Base-by-base conservation (phyloP, 37 sponge, comb jelly and placozoan species). In the Axinella damicornis region DNA sequence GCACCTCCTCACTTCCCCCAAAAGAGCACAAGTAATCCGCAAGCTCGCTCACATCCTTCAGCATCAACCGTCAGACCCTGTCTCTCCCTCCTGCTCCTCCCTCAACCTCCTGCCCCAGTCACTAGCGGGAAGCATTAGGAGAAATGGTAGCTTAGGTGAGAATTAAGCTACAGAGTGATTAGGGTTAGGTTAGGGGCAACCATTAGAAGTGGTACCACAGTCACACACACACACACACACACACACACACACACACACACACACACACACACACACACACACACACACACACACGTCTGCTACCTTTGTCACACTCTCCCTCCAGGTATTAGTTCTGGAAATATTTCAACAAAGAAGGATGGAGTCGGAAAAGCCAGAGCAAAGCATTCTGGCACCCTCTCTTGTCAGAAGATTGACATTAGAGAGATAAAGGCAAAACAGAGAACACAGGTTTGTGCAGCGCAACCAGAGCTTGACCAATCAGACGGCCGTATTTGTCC, bases 11-110 rank as follows among this genome's bases (percentile, higher is more conserved):
- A 22, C 62, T 14, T 28, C 78, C 20, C 35, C 61, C 33, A 69
- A 78, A 63, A 69, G 79, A 28, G 79, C 78, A 20, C 71, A 78
- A 13, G 86, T 52, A 9, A 61, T 86, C 35, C 22, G 35, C 53
- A 77, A 74, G 52, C 78, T 86, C 46, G 60, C 78, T 5, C 61
- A 53, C 63, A 86, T 86, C 32, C 78, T 86, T 61, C 78, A 86
- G 25, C 78, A 78, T 20, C 69, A 32, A 21, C 86, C 86, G 11
- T 86, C 77, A 32, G 77, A 60, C 30, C 41, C 64, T 15, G 71
- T 71, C 19, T 46, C 62, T 20, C 77, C 85, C 5, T 57, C 72
- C 33, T 70, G 39, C 53, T 86, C 86, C 53, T 86, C 86, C 18
- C 62, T 86, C 1, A 79, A 86, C 72, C 41, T 86, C 58, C 61